Base-by-base conservation (phyloP, 2,797 vertebrate species). In the Selene dorsalis region DNA sequence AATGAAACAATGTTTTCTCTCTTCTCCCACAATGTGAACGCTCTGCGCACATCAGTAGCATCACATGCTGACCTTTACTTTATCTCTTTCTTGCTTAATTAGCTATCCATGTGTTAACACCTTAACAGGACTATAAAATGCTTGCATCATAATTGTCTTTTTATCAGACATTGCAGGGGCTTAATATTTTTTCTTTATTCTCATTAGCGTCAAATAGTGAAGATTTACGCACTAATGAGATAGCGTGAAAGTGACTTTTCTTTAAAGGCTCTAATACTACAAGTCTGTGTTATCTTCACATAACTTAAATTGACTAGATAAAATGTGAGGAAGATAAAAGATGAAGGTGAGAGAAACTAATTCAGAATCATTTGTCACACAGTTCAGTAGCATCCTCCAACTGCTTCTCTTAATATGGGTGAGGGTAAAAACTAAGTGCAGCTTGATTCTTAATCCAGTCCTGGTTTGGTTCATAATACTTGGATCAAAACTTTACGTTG, bases 81-180 rank as follows among this genome's bases (percentile, higher is more conserved):
- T 87, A 93, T 92, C 87, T 83, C 45, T 22, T 38, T 68, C 55
- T 58, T 43, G 67, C 75, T 88, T 93, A 89, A 93, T 92, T 91
- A 91, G 73, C 85, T 58, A 75, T 69, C 82, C 64, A 62, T 62
- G 86, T 73, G 64, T 58, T 75, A 77, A 83, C 81, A 80, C 83
- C 77, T 85, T 85, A 81, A 88, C 83, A 85, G 78, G 45, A 78
- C 73, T 22, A 83, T 84, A 90, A 89, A 91, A 88, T 79, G 83
- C 79, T 83, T 26, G 48, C 77, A 84, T 88, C 77, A 75, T 89
- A 87, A 90, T 70, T 71, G 87, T 84, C 73, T 82, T 77, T 75
- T 85, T 89, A 88, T 91, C 87, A 69, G 78, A 82, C 72, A 63
- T 67, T 75, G 83, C 88, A 77, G 73, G 55, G 68, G 57, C 53